phyloP scores from a whole-genome alignment of 2,113 vertebrate genomes.

The Panthera uncia region DNA sequence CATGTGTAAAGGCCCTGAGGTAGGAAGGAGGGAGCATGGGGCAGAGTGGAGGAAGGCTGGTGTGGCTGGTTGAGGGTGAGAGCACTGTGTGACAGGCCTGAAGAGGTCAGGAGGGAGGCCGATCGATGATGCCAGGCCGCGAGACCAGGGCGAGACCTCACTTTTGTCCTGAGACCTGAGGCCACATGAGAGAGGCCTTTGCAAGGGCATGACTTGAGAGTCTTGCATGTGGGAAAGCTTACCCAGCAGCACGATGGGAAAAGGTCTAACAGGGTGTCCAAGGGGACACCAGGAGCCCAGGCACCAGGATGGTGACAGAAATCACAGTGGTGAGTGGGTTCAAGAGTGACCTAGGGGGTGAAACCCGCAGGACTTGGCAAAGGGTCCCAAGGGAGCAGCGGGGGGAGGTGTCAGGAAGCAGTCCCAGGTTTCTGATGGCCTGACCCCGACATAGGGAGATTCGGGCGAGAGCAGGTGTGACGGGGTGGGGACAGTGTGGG shows the following conservation, averaged over 20 bases:
- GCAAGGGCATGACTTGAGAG: fast-evolving
- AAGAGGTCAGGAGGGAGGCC: background rate
- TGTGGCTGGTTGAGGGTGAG: fast-evolving
- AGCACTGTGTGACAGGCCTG: background rate
- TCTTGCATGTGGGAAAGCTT: background rate
- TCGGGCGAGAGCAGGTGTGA: fast-evolving
- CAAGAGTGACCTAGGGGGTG: background rate
- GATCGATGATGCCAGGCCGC: fast-evolving
- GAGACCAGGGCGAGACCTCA: fast-evolving
- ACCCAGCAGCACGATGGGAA: background rate
- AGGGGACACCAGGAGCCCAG: background rate
- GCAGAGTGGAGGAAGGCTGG: background rate
- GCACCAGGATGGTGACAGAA: too few species aligned
- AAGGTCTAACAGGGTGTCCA: background rate
- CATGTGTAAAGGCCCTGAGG: background rate
- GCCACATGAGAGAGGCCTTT: background rate
- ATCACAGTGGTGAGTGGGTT: background rate
- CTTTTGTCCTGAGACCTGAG: background rate
- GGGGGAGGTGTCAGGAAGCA: too few species aligned
- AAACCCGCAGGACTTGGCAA: background rate
- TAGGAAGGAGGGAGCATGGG: background rate
- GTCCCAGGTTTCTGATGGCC: background rate
- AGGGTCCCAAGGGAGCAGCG: background rate
- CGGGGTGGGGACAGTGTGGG: background rate
- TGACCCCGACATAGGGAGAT: background rate